Base-by-base conservation (phyloP, 1,140 invertebrate genomes). In the Zaprionus tsacasi region DNA sequence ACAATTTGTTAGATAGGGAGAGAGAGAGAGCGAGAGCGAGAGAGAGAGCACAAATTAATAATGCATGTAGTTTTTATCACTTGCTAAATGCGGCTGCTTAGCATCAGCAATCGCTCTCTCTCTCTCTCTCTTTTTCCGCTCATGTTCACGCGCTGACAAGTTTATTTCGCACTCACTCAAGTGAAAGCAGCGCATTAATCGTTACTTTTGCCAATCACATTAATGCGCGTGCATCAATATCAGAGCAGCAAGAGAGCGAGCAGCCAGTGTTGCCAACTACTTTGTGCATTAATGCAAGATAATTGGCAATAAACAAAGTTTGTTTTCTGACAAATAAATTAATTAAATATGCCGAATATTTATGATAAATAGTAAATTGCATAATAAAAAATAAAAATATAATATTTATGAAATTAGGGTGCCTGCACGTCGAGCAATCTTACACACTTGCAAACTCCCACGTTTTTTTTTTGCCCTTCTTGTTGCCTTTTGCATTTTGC, bases 401-500 rank as follows among this genome's bases (percentile, higher is more conserved):
- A 21, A 21, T 21, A 21, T 21, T 21, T 21, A 2, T 21, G 1
- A 21, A 21, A 0, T 8, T 45, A 7, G 40, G 40, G n/a, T 45
- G 40, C n/a, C 40, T 45, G 7, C 40, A 8, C n/a, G 40, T 45
- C n/a, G 40, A 15, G n/a, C 40, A 45, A 2, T 1, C n/a, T 8
- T 6, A 35, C 10, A 6, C 33, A 35, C 13, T n/a, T 6, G 2
- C 13, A 7, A 6, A 6, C 45, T 48, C 43, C 15, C 17, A 3
- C 27, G 27, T 30, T 30, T 30, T 30, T 48, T 50, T 50, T 25
- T 21, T 48, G 45, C 10, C 21, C 6, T 5, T 50, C 11, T 25
- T 25, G 10, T 12, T 50, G 45, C 17, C 45, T 21, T 48, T 40
- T 40, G 38, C 38, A n/a, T 40, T 79, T 72, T 77, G 73, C 72